These are phyloP conservation scores for Lepidothrix coronata DNA, from an alignment of 2,113 vertebrate species.

Conservation along the genomic window DNA sequence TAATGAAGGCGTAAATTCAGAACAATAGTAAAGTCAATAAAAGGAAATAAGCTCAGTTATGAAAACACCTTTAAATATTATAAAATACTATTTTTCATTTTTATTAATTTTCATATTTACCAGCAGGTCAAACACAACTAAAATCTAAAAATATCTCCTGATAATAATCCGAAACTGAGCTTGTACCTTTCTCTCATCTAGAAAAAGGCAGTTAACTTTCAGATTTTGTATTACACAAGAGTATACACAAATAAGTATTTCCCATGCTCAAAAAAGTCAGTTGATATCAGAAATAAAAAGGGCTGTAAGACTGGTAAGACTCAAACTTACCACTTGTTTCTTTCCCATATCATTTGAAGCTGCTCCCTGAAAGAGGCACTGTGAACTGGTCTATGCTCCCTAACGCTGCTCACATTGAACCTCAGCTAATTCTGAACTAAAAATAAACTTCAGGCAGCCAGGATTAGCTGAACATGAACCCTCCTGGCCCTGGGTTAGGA, in stretches of 20 bases:
- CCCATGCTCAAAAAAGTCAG: not conserved
- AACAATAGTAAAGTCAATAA: not conserved
- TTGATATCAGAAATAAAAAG: not conserved
- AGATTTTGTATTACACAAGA: not conserved
- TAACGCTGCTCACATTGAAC: conserved; percentile 22
- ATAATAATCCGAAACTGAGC: not conserved
- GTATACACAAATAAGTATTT: not conserved
- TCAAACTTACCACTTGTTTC: conserved; percentile 75
- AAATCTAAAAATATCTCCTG: not conserved
- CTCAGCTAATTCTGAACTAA: conserved; percentile 65
- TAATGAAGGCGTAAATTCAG: not conserved
- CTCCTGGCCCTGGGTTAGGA: not conserved
- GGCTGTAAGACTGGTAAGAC: not conserved
- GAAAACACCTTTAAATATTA: not conserved
- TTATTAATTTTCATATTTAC: not conserved
- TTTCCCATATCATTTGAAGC: conserved; percentile 68
- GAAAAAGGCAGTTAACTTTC: not conserved
- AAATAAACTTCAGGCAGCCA: conserved; percentile 60
- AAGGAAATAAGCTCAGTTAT: not conserved
- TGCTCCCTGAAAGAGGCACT: not conserved
- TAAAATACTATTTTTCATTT: not conserved
- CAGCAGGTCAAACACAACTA: not conserved
- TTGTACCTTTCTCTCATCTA: not conserved
- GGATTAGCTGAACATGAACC: conserved; percentile 55
- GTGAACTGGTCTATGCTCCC: not conserved